These are phyloP conservation scores for Oncorhynchus masou DNA, from an alignment of 2,113 vertebrate species.

Conservation along the genomic window DNA sequence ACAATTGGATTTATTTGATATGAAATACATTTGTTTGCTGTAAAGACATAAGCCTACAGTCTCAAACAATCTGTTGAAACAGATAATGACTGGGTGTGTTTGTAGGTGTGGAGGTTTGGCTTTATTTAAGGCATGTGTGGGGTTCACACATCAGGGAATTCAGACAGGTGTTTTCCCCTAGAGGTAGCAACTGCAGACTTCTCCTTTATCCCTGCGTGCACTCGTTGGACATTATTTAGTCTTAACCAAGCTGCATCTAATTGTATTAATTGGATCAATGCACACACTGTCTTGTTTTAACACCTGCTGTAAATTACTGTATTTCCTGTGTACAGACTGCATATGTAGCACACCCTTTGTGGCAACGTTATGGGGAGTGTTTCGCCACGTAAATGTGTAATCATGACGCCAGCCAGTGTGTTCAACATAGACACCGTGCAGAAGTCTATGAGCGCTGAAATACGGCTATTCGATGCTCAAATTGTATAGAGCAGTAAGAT, in stretches of 20 bases:
- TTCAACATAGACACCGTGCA: neutral
- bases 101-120: neutral
- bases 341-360: slow-evolving; percentile 25
- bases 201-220: neutral
- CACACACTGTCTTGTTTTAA: slow-evolving; percentile 49
- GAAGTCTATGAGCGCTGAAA: no score
- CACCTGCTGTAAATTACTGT: slow-evolving; percentile 51
- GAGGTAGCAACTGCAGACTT: slow-evolving; percentile 2
- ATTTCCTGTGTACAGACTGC: slow-evolving; percentile 15
- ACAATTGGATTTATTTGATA: neutral
- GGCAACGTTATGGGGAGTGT: slow-evolving; percentile 28
- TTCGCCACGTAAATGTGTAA: slow-evolving; percentile 36
- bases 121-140: neutral
- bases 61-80: neutral
- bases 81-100: neutral
- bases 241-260: slow-evolving; percentile 41
- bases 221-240: neutral
- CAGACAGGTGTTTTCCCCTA: slow-evolving; percentile 4
- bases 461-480: neutral
- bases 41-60: slow-evolving; percentile 2
- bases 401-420: neutral
- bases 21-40: slow-evolving; percentile 2
- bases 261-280: slow-evolving; percentile 43
- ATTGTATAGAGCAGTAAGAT: neutral
- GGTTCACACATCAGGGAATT: slow-evolving; percentile 1